These are phyloP conservation scores for Capitulum mitella DNA, from an alignment of 2,888 invertebrate genomes.

Conservation along the genomic window DNA sequence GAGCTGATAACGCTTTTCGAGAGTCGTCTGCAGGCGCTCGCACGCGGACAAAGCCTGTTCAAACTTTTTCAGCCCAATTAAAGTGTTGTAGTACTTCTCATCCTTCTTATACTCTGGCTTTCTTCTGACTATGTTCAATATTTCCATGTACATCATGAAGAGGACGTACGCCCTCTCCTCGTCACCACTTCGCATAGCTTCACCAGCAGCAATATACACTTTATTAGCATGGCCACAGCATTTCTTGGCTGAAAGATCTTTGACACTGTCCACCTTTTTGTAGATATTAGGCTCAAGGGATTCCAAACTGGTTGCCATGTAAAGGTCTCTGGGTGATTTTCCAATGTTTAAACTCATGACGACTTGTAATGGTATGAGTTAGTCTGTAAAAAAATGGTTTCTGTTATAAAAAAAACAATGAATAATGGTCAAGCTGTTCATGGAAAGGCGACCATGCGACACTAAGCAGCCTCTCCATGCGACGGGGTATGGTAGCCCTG, in stretches of 20 bases:
- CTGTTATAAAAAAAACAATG: no score
- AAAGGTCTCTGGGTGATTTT: neutral
- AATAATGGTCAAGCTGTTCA: no score
- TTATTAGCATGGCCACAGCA: neutral
- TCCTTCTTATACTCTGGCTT: conserved; percentile 19
- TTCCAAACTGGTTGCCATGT: neutral
- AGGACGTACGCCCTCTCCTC: conserved; percentile 63
- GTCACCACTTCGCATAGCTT: conserved; percentile 53
- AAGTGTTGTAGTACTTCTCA: neutral
- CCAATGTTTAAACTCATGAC: no score
- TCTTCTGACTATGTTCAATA: conserved; percentile 46
- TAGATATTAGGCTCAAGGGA: neutral
- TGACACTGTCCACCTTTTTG: neutral
- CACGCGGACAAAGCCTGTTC: neutral
- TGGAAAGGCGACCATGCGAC: no score
- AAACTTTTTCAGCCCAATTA: conserved; percentile 3
- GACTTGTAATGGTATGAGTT: no score
- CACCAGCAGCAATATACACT: neutral
- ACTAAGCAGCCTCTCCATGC: no score
- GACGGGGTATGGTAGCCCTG: no score
- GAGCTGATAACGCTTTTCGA: neutral
- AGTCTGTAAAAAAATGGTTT: no score
- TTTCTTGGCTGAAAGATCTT: neutral
- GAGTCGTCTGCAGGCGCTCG: neutral
- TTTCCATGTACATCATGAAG: conserved; percentile 59